A percentile compares a stretch with the other conserved stretches of the same genome.
phyloP scores from a whole-genome alignment of 2,113 vertebrate genomes.

The Ahaetulla prasina region DNA sequence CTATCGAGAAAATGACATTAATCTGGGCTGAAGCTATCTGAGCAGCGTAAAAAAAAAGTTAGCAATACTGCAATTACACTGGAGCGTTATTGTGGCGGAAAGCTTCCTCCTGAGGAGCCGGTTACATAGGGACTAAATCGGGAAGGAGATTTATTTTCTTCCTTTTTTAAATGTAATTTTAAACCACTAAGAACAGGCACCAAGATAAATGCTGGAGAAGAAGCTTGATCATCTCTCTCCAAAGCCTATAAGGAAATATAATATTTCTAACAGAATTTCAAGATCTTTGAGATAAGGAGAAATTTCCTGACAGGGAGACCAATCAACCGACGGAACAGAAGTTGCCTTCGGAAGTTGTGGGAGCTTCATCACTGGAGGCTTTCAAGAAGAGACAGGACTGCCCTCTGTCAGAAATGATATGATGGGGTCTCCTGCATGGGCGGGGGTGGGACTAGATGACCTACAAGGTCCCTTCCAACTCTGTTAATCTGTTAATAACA shows the following conservation, averaged over 20 bases:
- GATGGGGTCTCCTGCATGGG: no score
- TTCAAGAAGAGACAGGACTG: background rate
- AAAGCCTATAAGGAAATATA: background rate
- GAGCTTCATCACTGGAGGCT: background rate
- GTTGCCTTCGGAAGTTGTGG: background rate
- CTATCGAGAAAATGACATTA: background rate
- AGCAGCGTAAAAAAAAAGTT: background rate
- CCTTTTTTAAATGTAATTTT: background rate
- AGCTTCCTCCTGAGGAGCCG: no score
- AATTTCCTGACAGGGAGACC: background rate
- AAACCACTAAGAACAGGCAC: background rate
- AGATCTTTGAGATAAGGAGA: slow-evolving; percentile 13
- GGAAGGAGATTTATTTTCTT: background rate
- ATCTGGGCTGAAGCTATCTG: background rate
- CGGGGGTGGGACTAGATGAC: no score
- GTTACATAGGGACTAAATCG: background rate
- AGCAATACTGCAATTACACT: no score
- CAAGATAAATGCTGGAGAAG: background rate
- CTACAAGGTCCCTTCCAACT: background rate
- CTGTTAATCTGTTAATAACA: no score
- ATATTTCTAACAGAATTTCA: slow-evolving; percentile 23
- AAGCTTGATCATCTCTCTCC: slow-evolving; percentile 16
- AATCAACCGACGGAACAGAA: background rate
- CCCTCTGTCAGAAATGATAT: background rate
- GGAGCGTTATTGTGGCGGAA: background rate